Percentiles rank a stretch among this genome's conserved stretches.
These are phyloP conservation scores for Trichacis sp. DNA, from an alignment of 2,888 invertebrate genomes.

Conservation along the genomic window DNA sequence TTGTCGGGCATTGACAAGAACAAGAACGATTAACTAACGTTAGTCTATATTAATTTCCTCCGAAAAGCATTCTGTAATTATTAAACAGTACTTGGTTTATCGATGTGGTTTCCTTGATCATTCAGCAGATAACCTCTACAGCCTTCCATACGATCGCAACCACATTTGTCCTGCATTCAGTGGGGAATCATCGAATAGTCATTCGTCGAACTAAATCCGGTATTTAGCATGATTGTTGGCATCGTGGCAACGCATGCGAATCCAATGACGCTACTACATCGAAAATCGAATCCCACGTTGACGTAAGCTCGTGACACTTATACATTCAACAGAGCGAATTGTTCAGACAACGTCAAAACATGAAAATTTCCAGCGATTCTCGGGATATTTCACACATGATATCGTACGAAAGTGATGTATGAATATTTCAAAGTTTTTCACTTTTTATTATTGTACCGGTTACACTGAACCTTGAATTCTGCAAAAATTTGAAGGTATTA, in stretches of 20 bases:
- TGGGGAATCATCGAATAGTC: slow-evolving; percentile 30
- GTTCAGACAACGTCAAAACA: background rate
- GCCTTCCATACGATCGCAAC: slow-evolving; percentile 22
- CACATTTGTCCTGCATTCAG: slow-evolving; percentile 25
- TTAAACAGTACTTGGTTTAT: slow-evolving; percentile 34
- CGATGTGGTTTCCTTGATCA: slow-evolving; percentile 25
- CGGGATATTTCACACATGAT: too few relatives aligned
- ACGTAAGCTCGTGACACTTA: slow-evolving; percentile 17
- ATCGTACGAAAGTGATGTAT: too few relatives aligned
- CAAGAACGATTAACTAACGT: slow-evolving; percentile 38
- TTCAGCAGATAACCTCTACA: slow-evolving; percentile 19
- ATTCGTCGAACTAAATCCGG: slow-evolving; percentile 24
- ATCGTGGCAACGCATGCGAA: slow-evolving; percentile 18
- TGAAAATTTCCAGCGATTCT: too few relatives aligned
- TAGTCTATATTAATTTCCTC: slow-evolving; percentile 33
- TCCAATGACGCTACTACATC: slow-evolving; percentile 27
- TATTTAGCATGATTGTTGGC: slow-evolving; percentile 40
- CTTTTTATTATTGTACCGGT: too few relatives aligned
- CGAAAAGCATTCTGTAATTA: slow-evolving; percentile 28
- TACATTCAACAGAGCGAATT: background rate
- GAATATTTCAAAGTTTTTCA: too few relatives aligned
- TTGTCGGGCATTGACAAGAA: slow-evolving; percentile 34
- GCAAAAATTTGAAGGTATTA: too few relatives aligned
- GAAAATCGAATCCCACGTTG: slow-evolving; percentile 24
- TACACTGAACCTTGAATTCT: too few relatives aligned